These are phyloP conservation scores for Trachurus trachurus DNA, from an alignment of 2,797 vertebrate species.

Conservation along the genomic window DNA sequence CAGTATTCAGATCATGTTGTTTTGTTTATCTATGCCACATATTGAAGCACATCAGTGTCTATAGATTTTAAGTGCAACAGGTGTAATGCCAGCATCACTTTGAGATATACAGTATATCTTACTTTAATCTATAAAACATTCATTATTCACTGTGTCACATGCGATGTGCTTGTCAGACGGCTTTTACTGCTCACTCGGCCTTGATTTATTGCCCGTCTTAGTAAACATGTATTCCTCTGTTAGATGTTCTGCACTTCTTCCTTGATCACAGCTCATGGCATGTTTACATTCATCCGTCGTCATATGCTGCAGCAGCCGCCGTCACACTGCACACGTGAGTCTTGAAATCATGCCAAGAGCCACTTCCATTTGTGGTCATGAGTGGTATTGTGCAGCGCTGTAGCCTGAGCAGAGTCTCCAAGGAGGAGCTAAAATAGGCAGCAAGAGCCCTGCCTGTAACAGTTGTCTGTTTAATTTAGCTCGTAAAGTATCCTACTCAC, in stretches of 20 bases:
- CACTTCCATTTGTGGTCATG: slow-evolving; percentile 76
- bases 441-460: slow-evolving; percentile 69
- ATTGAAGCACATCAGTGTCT: slow-evolving; percentile 16
- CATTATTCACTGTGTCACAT: slow-evolving; percentile 37
- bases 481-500: slow-evolving; percentile 70
- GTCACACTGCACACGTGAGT: slow-evolving; percentile 57
- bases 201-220: slow-evolving; percentile 55
- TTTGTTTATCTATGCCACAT: slow-evolving; percentile 11
- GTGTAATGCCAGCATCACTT: slow-evolving; percentile 47
- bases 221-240: slow-evolving; percentile 47
- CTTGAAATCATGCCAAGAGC: slow-evolving; percentile 71
- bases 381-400: slow-evolving; percentile 61
- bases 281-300: slow-evolving; percentile 67
- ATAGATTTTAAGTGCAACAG: slow-evolving; percentile 38
- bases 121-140: slow-evolving; percentile 27
- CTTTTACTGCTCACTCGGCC: slow-evolving; percentile 36
- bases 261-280: slow-evolving; percentile 23
- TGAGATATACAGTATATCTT: slow-evolving; percentile 30
- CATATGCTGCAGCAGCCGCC: slow-evolving; percentile 30
- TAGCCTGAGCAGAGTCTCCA: slow-evolving; percentile 58
- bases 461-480: slow-evolving; percentile 86
- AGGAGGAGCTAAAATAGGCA: slow-evolving; percentile 77
- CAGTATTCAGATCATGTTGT: slow-evolving; percentile 2
- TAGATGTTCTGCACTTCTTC: slow-evolving; percentile 41
- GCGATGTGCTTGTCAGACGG: slow-evolving; percentile 21